phyloP scores from a whole-genome alignment of 2,888 invertebrate species.

The Gari tellinella region DNA sequence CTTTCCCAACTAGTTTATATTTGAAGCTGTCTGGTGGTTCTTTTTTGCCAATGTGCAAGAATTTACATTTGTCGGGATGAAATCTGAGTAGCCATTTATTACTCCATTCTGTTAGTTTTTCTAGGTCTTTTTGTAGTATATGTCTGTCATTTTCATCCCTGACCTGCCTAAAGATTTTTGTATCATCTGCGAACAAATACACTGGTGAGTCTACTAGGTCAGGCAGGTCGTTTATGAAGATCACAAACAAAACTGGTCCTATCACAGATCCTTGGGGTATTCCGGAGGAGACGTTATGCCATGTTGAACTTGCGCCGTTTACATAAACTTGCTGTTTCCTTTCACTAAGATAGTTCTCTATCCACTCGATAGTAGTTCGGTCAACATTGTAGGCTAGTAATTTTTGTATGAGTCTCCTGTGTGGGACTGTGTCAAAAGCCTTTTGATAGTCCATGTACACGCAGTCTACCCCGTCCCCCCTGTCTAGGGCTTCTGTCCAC shows the following conservation, averaged over 20 bases:
- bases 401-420: too few relatives aligned
- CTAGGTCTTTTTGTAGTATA: neutral
- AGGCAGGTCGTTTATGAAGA: constrained; percentile 10
- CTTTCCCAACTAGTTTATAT: constrained; percentile 1
- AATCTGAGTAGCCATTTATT: constrained; percentile 9
- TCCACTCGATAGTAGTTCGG: too few relatives aligned
- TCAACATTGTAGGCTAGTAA: too few relatives aligned
- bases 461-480: too few relatives aligned
- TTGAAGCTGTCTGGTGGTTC: constrained; percentile 2
- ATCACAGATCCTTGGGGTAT: too few relatives aligned
- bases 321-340: too few relatives aligned
- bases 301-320: too few relatives aligned
- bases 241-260: neutral
- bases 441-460: too few relatives aligned
- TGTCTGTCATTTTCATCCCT: neutral
- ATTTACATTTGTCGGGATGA: neutral
- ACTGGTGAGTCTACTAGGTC: neutral
- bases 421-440: too few relatives aligned
- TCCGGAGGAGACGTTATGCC: too few relatives aligned
- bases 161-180: neutral
- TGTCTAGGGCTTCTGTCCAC: too few relatives aligned
- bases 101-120: constrained; percentile 3
- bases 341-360: too few relatives aligned
- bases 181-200: constrained; percentile 9
- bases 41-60: neutral